A percentile compares a stretch with the other conserved stretches of the same genome.
phyloP scores from a whole-genome alignment of 2,888 invertebrate genomes.

The Cancer borealis region DNA sequence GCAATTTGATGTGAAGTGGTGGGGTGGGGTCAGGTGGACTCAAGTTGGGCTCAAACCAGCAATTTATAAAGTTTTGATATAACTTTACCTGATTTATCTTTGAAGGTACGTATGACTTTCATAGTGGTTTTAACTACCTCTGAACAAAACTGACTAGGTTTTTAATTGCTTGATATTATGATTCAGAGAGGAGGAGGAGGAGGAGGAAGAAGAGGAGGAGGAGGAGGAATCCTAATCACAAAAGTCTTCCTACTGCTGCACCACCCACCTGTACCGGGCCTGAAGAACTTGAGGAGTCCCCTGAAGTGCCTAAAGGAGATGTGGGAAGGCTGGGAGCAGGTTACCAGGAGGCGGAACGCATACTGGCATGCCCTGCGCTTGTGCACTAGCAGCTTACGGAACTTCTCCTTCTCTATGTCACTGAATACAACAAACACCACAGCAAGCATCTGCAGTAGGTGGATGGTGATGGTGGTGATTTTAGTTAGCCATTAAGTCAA shows the following conservation, averaged over 20 bases:
- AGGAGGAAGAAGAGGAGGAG: too few relatives aligned
- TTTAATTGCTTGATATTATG: not conserved
- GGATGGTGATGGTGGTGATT: not conserved
- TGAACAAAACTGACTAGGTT: too few relatives aligned
- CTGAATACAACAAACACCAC: conserved; percentile 95
- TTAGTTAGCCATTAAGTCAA: not conserved
- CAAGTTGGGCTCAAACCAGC: too few relatives aligned
- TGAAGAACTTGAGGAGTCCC: conserved; percentile 89
- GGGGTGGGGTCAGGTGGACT: too few relatives aligned
- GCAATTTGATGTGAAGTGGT: too few relatives aligned
- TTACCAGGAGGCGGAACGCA: conserved; percentile 90
- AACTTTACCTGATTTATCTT: too few relatives aligned
- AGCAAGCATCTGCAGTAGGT: conserved; percentile 85
- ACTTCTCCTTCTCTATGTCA: conserved; percentile 91
- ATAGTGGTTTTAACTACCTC: too few relatives aligned
- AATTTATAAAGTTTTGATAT: too few relatives aligned
- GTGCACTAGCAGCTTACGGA: conserved; percentile 89
- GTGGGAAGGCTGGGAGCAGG: conserved; percentile 86
- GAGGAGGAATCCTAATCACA: not conserved
- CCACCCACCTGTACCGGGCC: conserved; percentile 86
- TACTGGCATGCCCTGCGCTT: conserved; percentile 89
- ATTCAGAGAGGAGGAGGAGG: not conserved
- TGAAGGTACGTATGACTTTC: too few relatives aligned
- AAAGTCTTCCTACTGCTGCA: not conserved
- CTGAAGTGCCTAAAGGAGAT: conserved; percentile 87